Evolutionary conservation across 2,888 invertebrate genomes (phyloP).

Genomic region (Campoplex nolae): DNA sequence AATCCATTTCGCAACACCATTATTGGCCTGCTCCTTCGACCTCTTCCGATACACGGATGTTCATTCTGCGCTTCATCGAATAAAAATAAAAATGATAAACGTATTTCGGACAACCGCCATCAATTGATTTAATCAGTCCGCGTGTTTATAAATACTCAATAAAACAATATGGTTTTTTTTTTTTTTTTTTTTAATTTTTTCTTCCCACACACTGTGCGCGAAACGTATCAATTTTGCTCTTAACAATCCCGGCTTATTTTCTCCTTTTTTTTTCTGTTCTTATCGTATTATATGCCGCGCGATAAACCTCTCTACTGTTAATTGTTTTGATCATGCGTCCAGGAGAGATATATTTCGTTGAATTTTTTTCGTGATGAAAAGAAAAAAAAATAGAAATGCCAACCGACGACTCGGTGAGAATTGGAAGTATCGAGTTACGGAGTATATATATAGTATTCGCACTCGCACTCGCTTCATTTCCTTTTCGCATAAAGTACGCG

Average conservation of each 20-base stretch:
- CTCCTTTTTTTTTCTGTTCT: not conserved
- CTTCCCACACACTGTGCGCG: too few relatives aligned
- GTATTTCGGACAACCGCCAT: too few relatives aligned
- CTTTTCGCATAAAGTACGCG: not conserved
- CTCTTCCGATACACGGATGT: slow-evolving; percentile 55
- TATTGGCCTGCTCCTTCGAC: slow-evolving; percentile 43
- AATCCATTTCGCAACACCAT: slow-evolving; percentile 16
- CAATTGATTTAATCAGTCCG: too few relatives aligned
- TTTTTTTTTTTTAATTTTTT: too few relatives aligned
- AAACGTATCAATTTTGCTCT: too few relatives aligned
- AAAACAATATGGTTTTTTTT: too few relatives aligned
- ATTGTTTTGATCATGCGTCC: too few relatives aligned
- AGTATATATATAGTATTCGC: not conserved
- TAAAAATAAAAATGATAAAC: too few relatives aligned
- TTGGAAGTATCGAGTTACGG: slow-evolving; percentile 12
- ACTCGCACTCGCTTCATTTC: slow-evolving; percentile 36
- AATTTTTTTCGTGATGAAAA: not conserved
- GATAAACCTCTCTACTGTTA: too few relatives aligned
- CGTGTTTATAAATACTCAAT: not conserved
- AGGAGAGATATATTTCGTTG: too few relatives aligned
- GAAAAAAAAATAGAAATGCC: not conserved
- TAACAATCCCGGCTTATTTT: not conserved
- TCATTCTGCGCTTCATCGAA: slow-evolving; percentile 11
- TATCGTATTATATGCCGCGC: too few relatives aligned
- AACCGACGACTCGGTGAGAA: not conserved